Percentiles rank a stretch among this genome's conserved stretches.
phyloP scores from a whole-genome alignment of 2,888 invertebrate species.

The Podabrus alpinus region DNA sequence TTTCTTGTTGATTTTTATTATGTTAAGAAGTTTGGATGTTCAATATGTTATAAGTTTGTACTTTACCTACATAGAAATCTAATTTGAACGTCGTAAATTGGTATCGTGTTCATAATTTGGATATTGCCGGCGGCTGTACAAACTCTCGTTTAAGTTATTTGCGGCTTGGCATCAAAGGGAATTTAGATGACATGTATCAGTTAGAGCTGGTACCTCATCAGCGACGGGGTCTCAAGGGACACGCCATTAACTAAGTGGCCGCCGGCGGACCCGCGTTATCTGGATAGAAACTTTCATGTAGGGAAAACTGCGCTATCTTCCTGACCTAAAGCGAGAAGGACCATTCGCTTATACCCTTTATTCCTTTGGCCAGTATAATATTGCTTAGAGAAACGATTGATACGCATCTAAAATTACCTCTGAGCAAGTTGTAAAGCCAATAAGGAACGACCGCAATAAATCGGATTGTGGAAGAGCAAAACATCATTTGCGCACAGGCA shows the following conservation, averaged over 20 bases:
- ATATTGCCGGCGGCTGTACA: constrained; percentile 36
- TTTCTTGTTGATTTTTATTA: background rate
- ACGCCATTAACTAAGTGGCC: constrained; percentile 43
- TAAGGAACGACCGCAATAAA: constrained; percentile 34
- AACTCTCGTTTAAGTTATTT: constrained; percentile 43
- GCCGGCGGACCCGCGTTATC: constrained; percentile 32
- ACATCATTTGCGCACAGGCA: constrained; percentile 22
- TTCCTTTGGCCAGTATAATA: constrained; percentile 20
- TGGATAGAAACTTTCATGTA: constrained; percentile 26
- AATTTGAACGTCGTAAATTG: constrained; percentile 37
- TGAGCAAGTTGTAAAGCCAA: constrained; percentile 22
- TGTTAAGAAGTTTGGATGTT: background rate
- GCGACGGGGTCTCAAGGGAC: constrained; percentile 35
- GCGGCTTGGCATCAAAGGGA: constrained; percentile 40
- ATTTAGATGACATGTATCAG: constrained; percentile 44
- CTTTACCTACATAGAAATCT: constrained; percentile 23
- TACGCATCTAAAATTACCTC: constrained; percentile 32
- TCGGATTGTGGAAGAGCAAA: constrained; percentile 28
- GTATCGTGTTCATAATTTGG: constrained; percentile 42
- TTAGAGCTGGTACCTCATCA: constrained; percentile 42
- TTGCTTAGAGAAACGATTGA: constrained; percentile 27
- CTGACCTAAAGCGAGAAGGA: constrained; percentile 23
- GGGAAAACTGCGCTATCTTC: constrained; percentile 26
- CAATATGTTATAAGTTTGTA: background rate
- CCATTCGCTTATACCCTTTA: constrained; percentile 7